phyloP scores from a whole-genome alignment of 1,140 invertebrate species.

The Lordiphosa collinella region DNA sequence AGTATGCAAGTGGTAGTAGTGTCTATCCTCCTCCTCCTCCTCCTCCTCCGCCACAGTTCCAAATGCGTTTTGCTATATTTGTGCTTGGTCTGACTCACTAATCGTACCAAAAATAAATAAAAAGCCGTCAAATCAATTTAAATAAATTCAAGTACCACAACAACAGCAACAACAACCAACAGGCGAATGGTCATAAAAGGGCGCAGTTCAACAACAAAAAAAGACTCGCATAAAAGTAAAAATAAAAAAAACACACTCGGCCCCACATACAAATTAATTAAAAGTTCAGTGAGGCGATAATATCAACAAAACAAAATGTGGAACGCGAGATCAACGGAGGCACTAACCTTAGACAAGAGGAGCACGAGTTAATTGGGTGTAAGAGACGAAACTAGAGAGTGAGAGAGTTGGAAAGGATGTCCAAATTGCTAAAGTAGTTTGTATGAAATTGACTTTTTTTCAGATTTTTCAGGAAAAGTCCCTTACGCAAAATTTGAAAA shows the following conservation, averaged over 20 bases:
- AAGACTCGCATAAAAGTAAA: not conserved
- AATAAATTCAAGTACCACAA: not conserved
- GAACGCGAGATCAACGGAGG: too few species aligned
- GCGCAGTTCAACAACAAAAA: slow-evolving; percentile 3
- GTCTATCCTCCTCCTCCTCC: not conserved
- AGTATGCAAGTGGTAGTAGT: too few species aligned
- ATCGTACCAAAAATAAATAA: slow-evolving; percentile 19
- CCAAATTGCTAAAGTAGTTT: too few species aligned
- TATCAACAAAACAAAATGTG: not conserved
- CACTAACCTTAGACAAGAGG: too few species aligned
- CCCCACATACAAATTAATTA: slow-evolving; percentile 29
- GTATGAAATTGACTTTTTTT: too few species aligned
- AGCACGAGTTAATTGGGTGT: too few species aligned
- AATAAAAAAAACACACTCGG: not conserved
- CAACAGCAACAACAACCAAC: not conserved
- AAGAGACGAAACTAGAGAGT: too few species aligned
- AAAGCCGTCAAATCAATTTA: slow-evolving; percentile 3
- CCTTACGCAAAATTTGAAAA: too few species aligned
- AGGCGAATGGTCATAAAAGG: not conserved
- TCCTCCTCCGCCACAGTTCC: not conserved
- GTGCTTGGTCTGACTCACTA: slow-evolving; percentile 32
- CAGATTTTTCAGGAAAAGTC: too few species aligned
- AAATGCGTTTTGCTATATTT: slow-evolving; percentile 26
- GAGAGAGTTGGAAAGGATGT: too few species aligned
- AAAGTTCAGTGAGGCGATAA: slow-evolving; percentile 2